Percentiles rank a stretch among this genome's conserved stretches.
phyloP scores from a whole-genome alignment of 2,888 invertebrate genomes.

The Hedychridium roseum region DNA sequence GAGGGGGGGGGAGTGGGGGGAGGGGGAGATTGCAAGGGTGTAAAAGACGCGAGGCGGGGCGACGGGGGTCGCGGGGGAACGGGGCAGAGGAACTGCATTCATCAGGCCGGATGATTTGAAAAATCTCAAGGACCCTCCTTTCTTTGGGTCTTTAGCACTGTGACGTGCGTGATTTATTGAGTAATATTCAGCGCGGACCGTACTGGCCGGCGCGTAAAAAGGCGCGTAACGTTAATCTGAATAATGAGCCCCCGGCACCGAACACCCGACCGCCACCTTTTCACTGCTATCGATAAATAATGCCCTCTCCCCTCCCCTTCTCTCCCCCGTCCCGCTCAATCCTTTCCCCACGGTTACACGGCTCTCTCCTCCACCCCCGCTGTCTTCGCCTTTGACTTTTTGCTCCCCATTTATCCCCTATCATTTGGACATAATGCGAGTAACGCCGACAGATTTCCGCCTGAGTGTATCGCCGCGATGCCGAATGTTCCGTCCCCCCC shows the following conservation, averaged over 20 bases:
- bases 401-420: no score
- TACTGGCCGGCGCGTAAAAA: constrained; percentile 42
- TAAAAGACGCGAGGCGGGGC: no score
- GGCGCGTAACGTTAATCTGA: constrained; percentile 45
- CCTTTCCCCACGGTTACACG: no score
- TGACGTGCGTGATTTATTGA: constrained; percentile 44
- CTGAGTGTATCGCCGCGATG: no score
- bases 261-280: constrained; percentile 42
- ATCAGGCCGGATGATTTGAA: constrained; percentile 44
- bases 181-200: constrained; percentile 45
- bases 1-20: no score
- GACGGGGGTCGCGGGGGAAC: no score
- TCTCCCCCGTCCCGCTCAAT: no score
- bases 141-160: constrained; percentile 45
- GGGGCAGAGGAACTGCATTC: constrained; percentile 42
- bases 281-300: constrained; percentile 46
- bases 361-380: no score
- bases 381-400: no score
- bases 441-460: constrained; percentile 23
- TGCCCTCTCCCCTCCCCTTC: no score
- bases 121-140: constrained; percentile 45
- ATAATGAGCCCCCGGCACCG: constrained; percentile 44
- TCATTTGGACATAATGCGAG: constrained; percentile 22
- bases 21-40: no score
- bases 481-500: constrained; percentile 16